Base-by-base conservation (phyloP, 2,888 invertebrate genomes). In the Bellardia pandia region DNA sequence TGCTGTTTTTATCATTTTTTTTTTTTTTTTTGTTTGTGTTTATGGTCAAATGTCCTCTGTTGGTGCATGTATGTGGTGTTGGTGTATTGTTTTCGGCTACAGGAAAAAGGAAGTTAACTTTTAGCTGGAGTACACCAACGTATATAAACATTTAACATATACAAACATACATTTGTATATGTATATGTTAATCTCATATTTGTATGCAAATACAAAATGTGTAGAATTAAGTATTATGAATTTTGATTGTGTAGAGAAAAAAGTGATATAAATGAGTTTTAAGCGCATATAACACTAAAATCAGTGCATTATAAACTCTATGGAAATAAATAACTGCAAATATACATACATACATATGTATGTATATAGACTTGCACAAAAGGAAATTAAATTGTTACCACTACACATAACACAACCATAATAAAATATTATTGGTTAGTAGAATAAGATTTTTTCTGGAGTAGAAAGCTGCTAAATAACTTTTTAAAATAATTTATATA, bases 21-120 rank as follows among this genome's bases (percentile, higher is more conserved):
- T 23, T 74, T 30, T 71, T 62, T 85, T 69, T 74, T 23, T 23
- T 74, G 71, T 72, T 30, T 45, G 13, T 66, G 23, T 74, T 72
- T 80, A 56, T 78, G 62, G 68, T 40, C 60, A 74, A 84, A 86
- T 76, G 16, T 76, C 51, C 72, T n/a, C 37, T 64, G 40, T 80
- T 40, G 30, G 37, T 48, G 40, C 40, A 66, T 37, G 23, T 48
- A 45, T 11, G 45, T 11, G 45, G 13, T 23, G 14, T 76, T 80
- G 64, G 14, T 45, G 23, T 72, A 68, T 51, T 74, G 66, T 69
- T 68, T 81, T 78, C 56, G 74, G 74, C 48, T 76, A 45, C 86
- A 87, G 85, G 85, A 85, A 85, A 80, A 69, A 82, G 87, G 87
- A 87, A 87, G 85, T 80, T 45, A 40, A 80, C 79, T 85, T 80